phyloP scores from a whole-genome alignment of 2,113 vertebrate species.

The Nesogale talazaci region DNA sequence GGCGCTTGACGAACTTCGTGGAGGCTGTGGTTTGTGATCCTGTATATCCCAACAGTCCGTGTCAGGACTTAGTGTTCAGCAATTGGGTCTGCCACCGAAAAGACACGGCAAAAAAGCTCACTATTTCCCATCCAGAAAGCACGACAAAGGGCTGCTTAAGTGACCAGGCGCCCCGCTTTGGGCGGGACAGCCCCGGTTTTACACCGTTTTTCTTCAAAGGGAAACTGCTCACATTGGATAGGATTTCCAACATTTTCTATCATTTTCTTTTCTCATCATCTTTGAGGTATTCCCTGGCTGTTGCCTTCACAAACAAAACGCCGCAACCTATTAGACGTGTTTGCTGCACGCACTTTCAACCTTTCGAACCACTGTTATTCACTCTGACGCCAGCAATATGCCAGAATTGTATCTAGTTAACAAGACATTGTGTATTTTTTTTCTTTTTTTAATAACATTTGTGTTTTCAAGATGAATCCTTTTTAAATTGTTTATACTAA shows the following conservation, averaged over 20 bases:
- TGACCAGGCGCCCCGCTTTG: no score
- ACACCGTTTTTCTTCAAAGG: no score
- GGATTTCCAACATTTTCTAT: no score
- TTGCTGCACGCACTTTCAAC: not conserved
- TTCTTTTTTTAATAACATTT: not conserved
- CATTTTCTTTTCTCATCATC: not conserved
- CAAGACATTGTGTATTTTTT: no score
- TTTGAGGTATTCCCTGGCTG: constrained; percentile 25
- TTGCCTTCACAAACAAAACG: not conserved
- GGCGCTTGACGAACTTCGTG: not conserved
- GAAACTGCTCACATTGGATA: no score
- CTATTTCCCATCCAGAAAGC: no score
- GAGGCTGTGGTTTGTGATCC: not conserved
- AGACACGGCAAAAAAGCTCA: no score
- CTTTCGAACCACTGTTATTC: not conserved
- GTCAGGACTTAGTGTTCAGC: not conserved
- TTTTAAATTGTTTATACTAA: not conserved
- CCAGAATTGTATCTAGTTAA: not conserved
- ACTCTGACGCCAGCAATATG: not conserved
- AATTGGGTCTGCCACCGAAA: not conserved
- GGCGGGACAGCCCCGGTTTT: no score
- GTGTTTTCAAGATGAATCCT: not conserved
- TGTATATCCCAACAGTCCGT: not conserved
- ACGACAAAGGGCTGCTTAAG: no score
- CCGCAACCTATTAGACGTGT: not conserved